Conservation (phyloP, 2,888 invertebrate species). For the Eubasilissa splendida region DNA sequence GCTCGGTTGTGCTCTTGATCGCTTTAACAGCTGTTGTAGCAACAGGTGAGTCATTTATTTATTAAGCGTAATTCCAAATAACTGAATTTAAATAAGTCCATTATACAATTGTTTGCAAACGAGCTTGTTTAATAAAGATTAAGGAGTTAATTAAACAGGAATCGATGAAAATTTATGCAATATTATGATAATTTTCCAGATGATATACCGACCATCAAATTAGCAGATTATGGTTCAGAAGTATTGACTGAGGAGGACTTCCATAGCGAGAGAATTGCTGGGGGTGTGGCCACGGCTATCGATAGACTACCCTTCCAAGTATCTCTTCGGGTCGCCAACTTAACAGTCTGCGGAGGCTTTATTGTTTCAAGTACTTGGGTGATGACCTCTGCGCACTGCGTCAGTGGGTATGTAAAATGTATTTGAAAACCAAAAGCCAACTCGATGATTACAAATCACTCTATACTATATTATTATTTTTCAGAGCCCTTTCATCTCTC, state of each 20-base stretch:
- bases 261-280: slow-evolving; percentile 40
- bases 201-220: background rate
- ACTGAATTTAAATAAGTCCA: background rate
- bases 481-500: slow-evolving; percentile 37
- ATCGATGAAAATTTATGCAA: too few species aligned
- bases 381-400: slow-evolving; percentile 70
- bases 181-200: background rate
- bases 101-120: too few species aligned
- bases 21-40: background rate
- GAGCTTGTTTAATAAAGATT: too few species aligned
- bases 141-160: too few species aligned
- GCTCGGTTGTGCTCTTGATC: slow-evolving; percentile 12
- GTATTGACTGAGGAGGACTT: slow-evolving; percentile 22
- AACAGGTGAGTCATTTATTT: slow-evolving; percentile 11
- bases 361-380: slow-evolving; percentile 67
- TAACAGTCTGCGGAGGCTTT: slow-evolving; percentile 70
- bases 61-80: background rate
- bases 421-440: too few species aligned
- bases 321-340: slow-evolving; percentile 67
- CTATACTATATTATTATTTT: background rate
- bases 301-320: slow-evolving; percentile 68
- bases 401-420: slow-evolving; percentile 66
- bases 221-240: background rate
- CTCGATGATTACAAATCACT: too few species aligned
- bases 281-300: slow-evolving; percentile 66